Evolutionary conservation across 1,140 invertebrate species (phyloP).

Genomic region (Scaptomyza montana): DNA sequence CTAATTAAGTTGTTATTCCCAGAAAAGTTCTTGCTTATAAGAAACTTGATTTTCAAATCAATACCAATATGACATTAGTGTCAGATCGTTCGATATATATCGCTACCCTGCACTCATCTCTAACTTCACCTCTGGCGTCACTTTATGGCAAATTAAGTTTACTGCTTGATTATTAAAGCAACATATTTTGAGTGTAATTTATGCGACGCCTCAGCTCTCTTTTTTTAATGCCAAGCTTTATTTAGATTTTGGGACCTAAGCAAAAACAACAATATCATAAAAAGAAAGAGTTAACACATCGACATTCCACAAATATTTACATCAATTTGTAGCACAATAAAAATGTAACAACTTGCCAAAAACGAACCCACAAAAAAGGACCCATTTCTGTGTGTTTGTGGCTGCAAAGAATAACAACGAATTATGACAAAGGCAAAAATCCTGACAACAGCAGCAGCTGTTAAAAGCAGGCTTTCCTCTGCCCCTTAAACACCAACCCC

Average conservation of each 20-base stretch:
- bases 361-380: conserved; percentile 65
- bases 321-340: conserved; percentile 80
- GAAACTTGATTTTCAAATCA: too few relatives aligned
- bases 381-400: conserved; percentile 60
- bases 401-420: conserved; percentile 43
- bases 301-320: conserved; percentile 77
- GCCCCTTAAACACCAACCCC: not conserved
- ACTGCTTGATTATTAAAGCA: conserved; percentile 76
- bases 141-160: conserved; percentile 75
- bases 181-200: conserved; percentile 72
- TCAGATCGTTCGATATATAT: conserved; percentile 13
- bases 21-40: too few relatives aligned
- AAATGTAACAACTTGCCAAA: conserved; percentile 53
- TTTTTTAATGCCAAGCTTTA: conserved; percentile 35
- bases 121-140: conserved; percentile 22
- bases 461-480: conserved; percentile 25
- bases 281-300: conserved; percentile 61
- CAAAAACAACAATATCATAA: not conserved
- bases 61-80: not conserved
- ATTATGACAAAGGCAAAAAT: conserved; percentile 39
- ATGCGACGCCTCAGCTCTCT: conserved; percentile 43
- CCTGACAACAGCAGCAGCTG: conserved; percentile 64
- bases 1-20: too few relatives aligned
- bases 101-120: conserved; percentile 1
- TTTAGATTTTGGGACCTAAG: conserved; percentile 22